Evolutionary conservation across 2,888 invertebrate genomes (phyloP), one percentile per base, ranked within the genome.

Genomic region (Macrophya alboannulata): DNA sequence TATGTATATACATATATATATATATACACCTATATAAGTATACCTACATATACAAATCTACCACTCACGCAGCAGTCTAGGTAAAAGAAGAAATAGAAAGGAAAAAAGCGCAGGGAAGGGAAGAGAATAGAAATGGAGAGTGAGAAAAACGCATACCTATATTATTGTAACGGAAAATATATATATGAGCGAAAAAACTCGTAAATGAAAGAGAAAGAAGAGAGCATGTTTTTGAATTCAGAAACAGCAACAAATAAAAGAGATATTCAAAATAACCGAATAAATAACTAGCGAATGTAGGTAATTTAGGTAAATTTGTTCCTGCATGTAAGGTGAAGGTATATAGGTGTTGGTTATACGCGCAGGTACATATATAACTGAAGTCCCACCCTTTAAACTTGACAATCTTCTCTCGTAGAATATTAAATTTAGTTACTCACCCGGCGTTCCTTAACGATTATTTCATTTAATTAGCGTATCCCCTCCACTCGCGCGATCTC

Each of bases 391-490:
- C 62, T 81, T 81, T 59, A 62, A 81, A 81, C 81, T 81, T 62
- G 59, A 37, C 62, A 62, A 62, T 51, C 81, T 62, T 43, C 48
- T 51, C 77, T 55, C 81, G 15, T 15, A 51, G 81, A 81, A 81
- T 81, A 81, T 81, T 21, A 62, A 62, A 81, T 81, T 43, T n/a
- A 37, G 62, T 81, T 21, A 51, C 51, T 77, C 40, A 21, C 17
- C 62, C 62, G 9, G 37, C 77, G 25, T 81, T 81, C 40, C 59
- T 81, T 77, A 55, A 81, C 43, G 59, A 81, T 81, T 62, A 81
- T 62, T 81, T 59, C 81, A 59, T 62, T 79, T 62, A 79, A 79
- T 79, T 79, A 79, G 59, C 37, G 51, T 76, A 59, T 21, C 37
- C 62, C 40, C n/a, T 21, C 9, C 17, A 2, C 37, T 9, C 6